A percentile compares a stretch with the other conserved stretches of the same genome.
Evolutionary conservation across 2,797 vertebrate species (phyloP).

Genomic region (Scleropages formosus): DNA sequence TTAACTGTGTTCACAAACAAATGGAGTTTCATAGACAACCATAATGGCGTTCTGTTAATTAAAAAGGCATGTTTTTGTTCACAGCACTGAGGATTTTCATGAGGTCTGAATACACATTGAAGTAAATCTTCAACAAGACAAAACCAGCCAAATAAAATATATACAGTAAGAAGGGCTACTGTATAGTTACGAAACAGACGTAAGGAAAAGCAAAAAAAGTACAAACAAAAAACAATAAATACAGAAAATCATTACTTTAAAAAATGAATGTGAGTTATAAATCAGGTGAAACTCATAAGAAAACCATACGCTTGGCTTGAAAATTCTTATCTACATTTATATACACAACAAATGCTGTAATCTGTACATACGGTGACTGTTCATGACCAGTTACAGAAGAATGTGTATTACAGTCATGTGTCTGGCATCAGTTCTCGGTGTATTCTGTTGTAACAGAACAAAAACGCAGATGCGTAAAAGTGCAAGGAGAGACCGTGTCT

Average conservation of each 20-base stretch:
- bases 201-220: constrained; percentile 58
- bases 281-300: constrained; percentile 21
- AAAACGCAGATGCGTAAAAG: neutral
- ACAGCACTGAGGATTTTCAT: constrained; percentile 23
- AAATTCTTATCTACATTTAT: constrained; percentile 27
- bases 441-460: neutral
- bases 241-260: constrained; percentile 34
- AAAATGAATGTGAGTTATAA: constrained; percentile 17
- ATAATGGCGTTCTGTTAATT: constrained; percentile 23
- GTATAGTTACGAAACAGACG: constrained; percentile 45
- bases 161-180: constrained; percentile 54
- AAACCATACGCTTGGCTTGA: constrained; percentile 13
- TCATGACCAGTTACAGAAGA: neutral
- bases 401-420: neutral
- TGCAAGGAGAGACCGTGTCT: neutral
- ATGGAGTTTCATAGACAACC: constrained; percentile 28
- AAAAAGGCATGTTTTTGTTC: constrained; percentile 24
- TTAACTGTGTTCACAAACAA: constrained; percentile 14
- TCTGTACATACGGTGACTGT: neutral
- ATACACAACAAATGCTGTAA: constrained; percentile 19
- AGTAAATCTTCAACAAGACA: constrained; percentile 30
- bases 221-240: constrained; percentile 69
- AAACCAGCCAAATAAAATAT: constrained; percentile 56
- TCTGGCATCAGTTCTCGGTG: neutral
- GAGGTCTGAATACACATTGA: constrained; percentile 24